These are phyloP conservation scores for Alauda arvensis DNA, from an alignment of 2,797 vertebrate species.

Conservation along the genomic window DNA sequence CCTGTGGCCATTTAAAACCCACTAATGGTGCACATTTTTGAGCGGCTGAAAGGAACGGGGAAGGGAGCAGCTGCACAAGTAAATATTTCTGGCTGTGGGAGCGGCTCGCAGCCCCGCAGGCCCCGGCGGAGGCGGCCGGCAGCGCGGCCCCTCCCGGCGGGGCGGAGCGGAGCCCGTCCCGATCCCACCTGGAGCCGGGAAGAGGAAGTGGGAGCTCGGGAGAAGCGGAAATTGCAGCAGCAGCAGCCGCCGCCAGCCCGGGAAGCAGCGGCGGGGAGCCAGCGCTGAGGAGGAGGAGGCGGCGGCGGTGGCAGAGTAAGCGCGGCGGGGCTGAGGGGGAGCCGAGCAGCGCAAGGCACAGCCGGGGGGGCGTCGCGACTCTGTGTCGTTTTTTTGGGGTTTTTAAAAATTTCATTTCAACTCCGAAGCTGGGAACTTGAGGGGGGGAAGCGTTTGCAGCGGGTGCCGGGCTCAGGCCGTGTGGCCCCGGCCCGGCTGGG, in stretches of 20 bases:
- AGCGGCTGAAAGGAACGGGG: accelerated
- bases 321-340: neutral
- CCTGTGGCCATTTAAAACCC: neutral
- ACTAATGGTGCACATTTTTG: neutral
- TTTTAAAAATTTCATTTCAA: neutral
- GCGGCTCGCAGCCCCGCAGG: neutral
- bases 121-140: neutral
- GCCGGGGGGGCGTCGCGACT: no score
- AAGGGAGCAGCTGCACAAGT: neutral
- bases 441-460: neutral
- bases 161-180: neutral
- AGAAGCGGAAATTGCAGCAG: constrained; percentile 66
- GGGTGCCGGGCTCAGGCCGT: neutral
- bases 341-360: neutral
- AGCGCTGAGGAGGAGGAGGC: neutral
- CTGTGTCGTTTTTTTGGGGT: no score
- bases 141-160: neutral
- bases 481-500: neutral
- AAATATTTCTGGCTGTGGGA: accelerated
- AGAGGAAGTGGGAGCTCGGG: constrained; percentile 71
- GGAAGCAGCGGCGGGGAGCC: neutral
- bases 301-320: neutral
- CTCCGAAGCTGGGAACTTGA: neutral
- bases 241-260: neutral
- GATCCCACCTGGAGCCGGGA: constrained; percentile 58